These are phyloP conservation scores for Grus americana DNA, from an alignment of 2,113 vertebrate genomes.

Conservation along the genomic window DNA sequence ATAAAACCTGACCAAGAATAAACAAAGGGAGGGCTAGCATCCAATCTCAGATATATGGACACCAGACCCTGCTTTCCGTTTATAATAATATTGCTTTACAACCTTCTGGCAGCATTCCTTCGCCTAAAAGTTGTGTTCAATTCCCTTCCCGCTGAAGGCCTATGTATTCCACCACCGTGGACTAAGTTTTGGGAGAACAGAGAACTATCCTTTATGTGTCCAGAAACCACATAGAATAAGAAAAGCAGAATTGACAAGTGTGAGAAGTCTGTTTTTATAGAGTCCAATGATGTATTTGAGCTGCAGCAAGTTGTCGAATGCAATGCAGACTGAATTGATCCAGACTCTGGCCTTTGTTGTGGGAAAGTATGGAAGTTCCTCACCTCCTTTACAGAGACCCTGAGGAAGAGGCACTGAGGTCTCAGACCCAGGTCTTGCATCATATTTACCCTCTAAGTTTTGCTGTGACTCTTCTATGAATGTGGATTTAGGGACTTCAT, in stretches of 20 bases:
- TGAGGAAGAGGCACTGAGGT: background rate
- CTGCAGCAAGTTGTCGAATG: background rate
- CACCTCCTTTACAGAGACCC: background rate
- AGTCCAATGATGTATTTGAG: background rate
- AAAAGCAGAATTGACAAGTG: background rate
- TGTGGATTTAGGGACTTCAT: background rate
- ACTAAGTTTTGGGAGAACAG: background rate
- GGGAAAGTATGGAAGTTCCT: background rate
- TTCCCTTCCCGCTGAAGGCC: background rate
- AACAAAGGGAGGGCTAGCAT: background rate
- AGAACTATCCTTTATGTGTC: background rate
- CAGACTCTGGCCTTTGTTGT: background rate
- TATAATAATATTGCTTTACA: background rate
- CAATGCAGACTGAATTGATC: background rate
- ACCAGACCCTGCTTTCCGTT: background rate
- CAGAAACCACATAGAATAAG: background rate
- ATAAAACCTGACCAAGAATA: background rate
- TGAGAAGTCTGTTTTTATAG: background rate
- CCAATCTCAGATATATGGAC: background rate
- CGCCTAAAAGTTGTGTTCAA: background rate
- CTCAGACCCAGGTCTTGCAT: background rate
- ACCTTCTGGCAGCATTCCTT: background rate
- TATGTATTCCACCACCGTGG: background rate
- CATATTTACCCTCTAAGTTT: background rate
- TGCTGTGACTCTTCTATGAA: background rate